These are phyloP conservation scores for Psephotus haematonotus DNA, from an alignment of 2,113 vertebrate species.

Conservation along the genomic window DNA sequence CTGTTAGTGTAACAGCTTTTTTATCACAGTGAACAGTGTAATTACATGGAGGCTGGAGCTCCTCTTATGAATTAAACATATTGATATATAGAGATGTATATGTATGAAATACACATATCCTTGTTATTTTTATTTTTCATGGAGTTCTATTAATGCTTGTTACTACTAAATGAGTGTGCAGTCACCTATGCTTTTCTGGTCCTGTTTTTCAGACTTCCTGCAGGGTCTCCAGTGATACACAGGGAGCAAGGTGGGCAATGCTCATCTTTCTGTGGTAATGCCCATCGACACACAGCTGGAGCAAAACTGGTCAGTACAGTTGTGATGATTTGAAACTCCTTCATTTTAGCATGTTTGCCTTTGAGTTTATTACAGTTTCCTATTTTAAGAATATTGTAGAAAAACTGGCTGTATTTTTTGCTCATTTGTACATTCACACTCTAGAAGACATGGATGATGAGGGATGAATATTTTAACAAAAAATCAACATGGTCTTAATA, in stretches of 20 bases:
- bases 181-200: not conserved
- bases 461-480: not conserved
- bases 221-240: not conserved
- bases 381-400: not conserved
- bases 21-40: not conserved
- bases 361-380: not conserved
- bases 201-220: not conserved
- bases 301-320: not conserved
- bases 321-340: not conserved
- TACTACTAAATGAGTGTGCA: not conserved
- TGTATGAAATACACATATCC: not conserved
- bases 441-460: not conserved
- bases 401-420: not conserved
- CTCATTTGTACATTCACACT: not conserved
- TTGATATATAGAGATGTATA: not conserved
- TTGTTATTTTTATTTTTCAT: not conserved
- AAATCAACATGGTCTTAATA: not conserved
- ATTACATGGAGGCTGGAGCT: not conserved
- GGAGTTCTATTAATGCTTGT: not conserved
- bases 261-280: not conserved
- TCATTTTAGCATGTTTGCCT: not conserved
- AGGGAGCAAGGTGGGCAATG: not conserved
- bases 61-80: not conserved
- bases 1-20: not conserved
- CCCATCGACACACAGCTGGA: not conserved